A percentile compares a stretch with the other conserved stretches of the same genome.
Conservation (phyloP, 2,888 invertebrate species). For the Taphrorychus bicolor region DNA sequence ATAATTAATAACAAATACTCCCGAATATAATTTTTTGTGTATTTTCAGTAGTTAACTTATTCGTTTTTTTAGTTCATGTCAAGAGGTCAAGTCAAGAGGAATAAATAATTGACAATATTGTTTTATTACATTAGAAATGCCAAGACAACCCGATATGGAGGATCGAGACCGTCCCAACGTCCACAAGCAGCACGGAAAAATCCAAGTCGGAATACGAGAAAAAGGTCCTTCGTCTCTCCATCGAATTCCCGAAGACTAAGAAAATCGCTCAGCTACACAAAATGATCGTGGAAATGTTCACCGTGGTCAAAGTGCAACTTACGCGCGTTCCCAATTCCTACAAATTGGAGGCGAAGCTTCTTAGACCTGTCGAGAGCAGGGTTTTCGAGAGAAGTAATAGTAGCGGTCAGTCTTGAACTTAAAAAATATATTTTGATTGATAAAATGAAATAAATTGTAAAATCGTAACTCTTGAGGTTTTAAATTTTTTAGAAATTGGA, state of each 20-base stretch:
- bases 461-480: too few relatives aligned
- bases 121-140: too few relatives aligned
- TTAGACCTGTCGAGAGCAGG: slow-evolving; percentile 46
- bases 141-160: slow-evolving; percentile 46
- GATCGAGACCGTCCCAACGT: slow-evolving; percentile 41
- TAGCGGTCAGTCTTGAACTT: neutral
- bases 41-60: too few relatives aligned
- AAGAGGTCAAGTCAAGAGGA: too few relatives aligned
- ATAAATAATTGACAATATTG: too few relatives aligned
- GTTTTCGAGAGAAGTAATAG: neutral
- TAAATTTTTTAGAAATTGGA: too few relatives aligned
- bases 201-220: slow-evolving; percentile 21
- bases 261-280: slow-evolving; percentile 33
- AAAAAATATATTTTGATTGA: neutral
- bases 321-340: slow-evolving; percentile 50
- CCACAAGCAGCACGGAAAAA: neutral
- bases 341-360: slow-evolving; percentile 52
- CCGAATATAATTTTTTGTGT: too few relatives aligned
- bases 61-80: too few relatives aligned
- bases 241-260: slow-evolving; percentile 49
- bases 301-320: slow-evolving; percentile 52
- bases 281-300: slow-evolving; percentile 53
- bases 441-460: neutral
- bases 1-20: too few relatives aligned
- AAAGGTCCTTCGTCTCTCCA: slow-evolving; percentile 46